Evolutionary conservation across 2,113 vertebrate genomes (phyloP).

Genomic region (Martes martes): DNA sequence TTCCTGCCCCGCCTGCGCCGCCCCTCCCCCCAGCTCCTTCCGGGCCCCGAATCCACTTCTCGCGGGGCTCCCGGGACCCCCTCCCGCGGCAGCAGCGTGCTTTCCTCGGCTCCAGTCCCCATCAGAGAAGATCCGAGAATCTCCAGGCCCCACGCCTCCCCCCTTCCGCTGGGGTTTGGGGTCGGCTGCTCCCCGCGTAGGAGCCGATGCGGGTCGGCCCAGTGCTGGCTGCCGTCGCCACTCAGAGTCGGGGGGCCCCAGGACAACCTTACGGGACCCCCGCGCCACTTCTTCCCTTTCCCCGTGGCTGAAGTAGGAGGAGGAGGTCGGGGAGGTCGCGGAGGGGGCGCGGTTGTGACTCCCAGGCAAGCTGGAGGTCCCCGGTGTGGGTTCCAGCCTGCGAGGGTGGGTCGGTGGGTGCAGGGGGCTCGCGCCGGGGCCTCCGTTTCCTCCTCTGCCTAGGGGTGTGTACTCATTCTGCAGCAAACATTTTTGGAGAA

Average conservation of each 20-base stretch:
- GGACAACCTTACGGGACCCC: accelerated
- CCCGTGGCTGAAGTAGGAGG: background rate
- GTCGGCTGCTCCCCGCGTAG: background rate
- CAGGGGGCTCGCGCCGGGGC: background rate
- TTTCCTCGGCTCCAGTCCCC: background rate
- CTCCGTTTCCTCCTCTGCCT: background rate
- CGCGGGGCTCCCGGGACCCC: background rate
- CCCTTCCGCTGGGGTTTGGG: accelerated
- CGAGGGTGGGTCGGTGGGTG: background rate
- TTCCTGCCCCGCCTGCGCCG: too few relatives aligned
- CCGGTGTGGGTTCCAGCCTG: background rate
- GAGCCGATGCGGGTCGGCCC: too few relatives aligned
- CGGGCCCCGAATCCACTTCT: background rate
- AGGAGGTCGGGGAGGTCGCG: accelerated
- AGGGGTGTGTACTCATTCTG: background rate
- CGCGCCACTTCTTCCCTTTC: background rate
- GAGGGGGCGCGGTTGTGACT: background rate
- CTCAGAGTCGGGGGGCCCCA: background rate
- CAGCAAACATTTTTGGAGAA: too few relatives aligned
- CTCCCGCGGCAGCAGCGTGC: background rate
- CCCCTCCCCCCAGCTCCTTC: background rate
- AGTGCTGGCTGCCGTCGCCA: background rate
- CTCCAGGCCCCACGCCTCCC: too few relatives aligned
- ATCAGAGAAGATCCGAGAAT: background rate
- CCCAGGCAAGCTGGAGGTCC: background rate